Percentiles rank a stretch among this genome's conserved stretches.
These are phyloP conservation scores for Leptopilina syphax DNA, from an alignment of 2,888 invertebrate genomes.

Conservation along the genomic window DNA sequence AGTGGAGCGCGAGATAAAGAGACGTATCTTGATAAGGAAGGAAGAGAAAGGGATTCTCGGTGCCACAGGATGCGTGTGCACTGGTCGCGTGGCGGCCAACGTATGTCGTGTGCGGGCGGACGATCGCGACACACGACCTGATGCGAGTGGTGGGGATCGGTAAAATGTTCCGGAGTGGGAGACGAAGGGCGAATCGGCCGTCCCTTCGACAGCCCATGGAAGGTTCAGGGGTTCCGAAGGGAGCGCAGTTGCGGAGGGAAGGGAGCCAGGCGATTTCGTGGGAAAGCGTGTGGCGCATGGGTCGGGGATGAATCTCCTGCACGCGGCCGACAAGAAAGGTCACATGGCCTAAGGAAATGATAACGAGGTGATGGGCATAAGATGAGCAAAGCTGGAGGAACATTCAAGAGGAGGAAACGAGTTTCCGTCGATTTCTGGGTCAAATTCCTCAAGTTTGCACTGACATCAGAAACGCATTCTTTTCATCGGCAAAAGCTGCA, in stretches of 20 bases:
- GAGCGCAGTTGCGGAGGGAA: constrained; percentile 53
- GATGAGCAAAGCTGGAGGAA: constrained; percentile 35
- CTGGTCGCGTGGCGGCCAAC: constrained; percentile 77
- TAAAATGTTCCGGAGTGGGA: constrained; percentile 43
- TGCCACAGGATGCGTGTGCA: constrained; percentile 69
- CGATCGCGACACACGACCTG: constrained; percentile 73
- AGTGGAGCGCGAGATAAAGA: constrained; percentile 43
- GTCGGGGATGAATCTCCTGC: constrained; percentile 59
- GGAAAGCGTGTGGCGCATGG: constrained; percentile 71
- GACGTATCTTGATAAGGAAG: constrained; percentile 41
- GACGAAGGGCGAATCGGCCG: constrained; percentile 45
- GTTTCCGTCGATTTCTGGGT: constrained; percentile 24
- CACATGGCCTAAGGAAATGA: constrained; percentile 43
- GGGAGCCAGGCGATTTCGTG: constrained; percentile 69
- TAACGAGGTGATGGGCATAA: constrained; percentile 31
- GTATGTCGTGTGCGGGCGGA: constrained; percentile 77
- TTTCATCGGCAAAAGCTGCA: too few relatives aligned
- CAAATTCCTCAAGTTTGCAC: neutral
- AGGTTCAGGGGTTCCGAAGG: constrained; percentile 48
- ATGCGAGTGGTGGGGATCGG: constrained; percentile 61
- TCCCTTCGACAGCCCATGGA: constrained; percentile 38
- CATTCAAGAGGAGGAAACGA: neutral
- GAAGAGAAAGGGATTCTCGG: constrained; percentile 50
- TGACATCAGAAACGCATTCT: too few relatives aligned
- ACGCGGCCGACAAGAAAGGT: constrained; percentile 62